These are phyloP conservation scores for Cataglyphis altisquamis DNA, from an alignment of 2,888 invertebrate species.

Conservation along the genomic window DNA sequence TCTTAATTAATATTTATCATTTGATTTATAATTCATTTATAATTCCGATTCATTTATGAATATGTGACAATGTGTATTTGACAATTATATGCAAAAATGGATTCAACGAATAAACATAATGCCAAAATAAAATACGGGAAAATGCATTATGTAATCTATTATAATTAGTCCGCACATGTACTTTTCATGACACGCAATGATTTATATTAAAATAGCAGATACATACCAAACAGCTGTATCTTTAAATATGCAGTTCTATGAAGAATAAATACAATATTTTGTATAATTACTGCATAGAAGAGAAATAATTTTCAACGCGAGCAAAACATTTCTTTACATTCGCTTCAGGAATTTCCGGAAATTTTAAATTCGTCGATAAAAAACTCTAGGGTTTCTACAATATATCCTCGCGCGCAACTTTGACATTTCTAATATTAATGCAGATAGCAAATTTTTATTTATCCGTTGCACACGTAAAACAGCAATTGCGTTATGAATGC, in stretches of 20 bases:
- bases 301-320: background rate
- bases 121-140: slow-evolving; percentile 26
- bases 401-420: background rate
- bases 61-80: background rate
- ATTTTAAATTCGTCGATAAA: background rate
- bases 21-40: background rate
- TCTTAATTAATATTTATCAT: background rate
- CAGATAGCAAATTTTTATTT: slow-evolving; percentile 4
- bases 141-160: slow-evolving; percentile 1
- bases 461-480: slow-evolving; percentile 28
- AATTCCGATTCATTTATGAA: background rate
- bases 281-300: background rate
- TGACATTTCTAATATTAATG: slow-evolving; percentile 15
- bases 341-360: background rate
- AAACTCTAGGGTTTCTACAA: background rate
- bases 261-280: background rate
- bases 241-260: slow-evolving; percentile 15
- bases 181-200: slow-evolving; percentile 16
- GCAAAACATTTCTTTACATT: background rate
- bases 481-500: slow-evolving; percentile 25
- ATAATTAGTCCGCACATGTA: background rate
- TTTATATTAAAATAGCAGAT: slow-evolving; percentile 16
- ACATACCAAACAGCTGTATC: background rate
- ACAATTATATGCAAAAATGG: slow-evolving; percentile 8
- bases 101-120: background rate